A percentile compares a stretch with the other conserved stretches of the same genome.
phyloP scores from a whole-genome alignment of 2,797 vertebrate species.

The Chelidonichthys spinosus region DNA sequence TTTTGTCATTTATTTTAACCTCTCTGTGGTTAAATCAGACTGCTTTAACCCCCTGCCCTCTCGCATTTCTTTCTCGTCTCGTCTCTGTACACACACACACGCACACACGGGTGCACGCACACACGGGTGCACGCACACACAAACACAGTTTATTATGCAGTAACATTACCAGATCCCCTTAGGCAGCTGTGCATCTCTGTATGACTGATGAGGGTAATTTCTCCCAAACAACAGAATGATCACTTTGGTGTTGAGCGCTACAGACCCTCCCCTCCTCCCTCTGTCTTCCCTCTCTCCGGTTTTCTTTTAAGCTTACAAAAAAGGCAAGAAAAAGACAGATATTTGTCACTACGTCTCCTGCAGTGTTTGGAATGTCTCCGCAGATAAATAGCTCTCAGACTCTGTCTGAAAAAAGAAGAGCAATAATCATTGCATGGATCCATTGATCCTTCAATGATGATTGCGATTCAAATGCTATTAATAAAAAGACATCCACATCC shows the following conservation, averaged over 20 bases:
- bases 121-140: slow-evolving; percentile 46
- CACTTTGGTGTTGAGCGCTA: slow-evolving; percentile 79
- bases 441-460: slow-evolving; percentile 37
- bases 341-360: slow-evolving; percentile 74
- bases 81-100: slow-evolving; percentile 34
- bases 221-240: slow-evolving; percentile 88
- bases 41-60: slow-evolving; percentile 74
- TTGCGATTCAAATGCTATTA: slow-evolving; percentile 30
- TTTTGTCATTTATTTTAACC: slow-evolving; percentile 73
- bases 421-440: slow-evolving; percentile 40
- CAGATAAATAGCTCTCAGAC: slow-evolving; percentile 55
- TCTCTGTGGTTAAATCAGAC: slow-evolving; percentile 73
- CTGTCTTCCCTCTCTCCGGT: slow-evolving; percentile 47
- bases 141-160: slow-evolving; percentile 82
- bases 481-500: slow-evolving; percentile 46
- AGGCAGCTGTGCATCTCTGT: slow-evolving; percentile 87
- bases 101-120: slow-evolving; percentile 58
- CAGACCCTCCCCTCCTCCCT: slow-evolving; percentile 64
- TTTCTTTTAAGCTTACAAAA: slow-evolving; percentile 63
- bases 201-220: slow-evolving; percentile 91
- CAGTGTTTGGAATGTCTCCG: slow-evolving; percentile 51
- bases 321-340: slow-evolving; percentile 55
- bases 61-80: slow-evolving; percentile 37
- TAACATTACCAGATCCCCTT: slow-evolving; percentile 83
- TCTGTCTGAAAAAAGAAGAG: slow-evolving; percentile 11